These are phyloP conservation scores for Enteromius viviparus DNA, from an alignment of 2,797 vertebrate genomes.

Conservation along the genomic window DNA sequence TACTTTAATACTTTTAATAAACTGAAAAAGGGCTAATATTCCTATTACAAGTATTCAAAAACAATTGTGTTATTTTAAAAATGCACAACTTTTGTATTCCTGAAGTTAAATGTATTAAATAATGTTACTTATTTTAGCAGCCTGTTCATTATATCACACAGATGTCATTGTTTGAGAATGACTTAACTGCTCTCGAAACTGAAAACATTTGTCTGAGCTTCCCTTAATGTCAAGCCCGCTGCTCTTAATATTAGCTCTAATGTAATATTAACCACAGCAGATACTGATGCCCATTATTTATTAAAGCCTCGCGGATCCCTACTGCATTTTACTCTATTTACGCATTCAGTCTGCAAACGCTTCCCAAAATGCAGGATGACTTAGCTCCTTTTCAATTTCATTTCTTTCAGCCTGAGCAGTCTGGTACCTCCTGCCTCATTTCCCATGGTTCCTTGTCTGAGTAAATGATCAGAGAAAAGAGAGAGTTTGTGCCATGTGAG, in stretches of 20 bases:
- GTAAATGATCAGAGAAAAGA: conserved; percentile 19
- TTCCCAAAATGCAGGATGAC: conserved; percentile 22
- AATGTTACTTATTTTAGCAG: neutral
- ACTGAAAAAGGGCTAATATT: neutral
- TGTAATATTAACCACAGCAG: conserved; percentile 18
- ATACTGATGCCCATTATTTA: conserved; percentile 25
- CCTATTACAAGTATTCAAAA: neutral
- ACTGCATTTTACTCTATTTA: conserved; percentile 34
- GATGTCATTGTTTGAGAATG: neutral
- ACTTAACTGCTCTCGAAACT: neutral
- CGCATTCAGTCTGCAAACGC: neutral
- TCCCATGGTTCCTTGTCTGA: conserved; percentile 22
- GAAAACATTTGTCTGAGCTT: neutral
- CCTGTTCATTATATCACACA: neutral
- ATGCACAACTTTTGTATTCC: neutral
- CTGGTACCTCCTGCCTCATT: neutral
- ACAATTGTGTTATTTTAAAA: neutral
- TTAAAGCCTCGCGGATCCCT: conserved; percentile 5
- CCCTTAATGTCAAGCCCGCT: conserved; percentile 14
- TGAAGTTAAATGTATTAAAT: neutral
- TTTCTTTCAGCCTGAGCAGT: conserved; percentile 21
- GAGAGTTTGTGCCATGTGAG: conserved; percentile 1
- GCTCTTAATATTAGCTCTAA: conserved; percentile 25
- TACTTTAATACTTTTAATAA: neutral
- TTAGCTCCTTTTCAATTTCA: conserved; percentile 20